phyloP scores from a whole-genome alignment of 2,888 invertebrate species.

The Palloptera scutellata region DNA sequence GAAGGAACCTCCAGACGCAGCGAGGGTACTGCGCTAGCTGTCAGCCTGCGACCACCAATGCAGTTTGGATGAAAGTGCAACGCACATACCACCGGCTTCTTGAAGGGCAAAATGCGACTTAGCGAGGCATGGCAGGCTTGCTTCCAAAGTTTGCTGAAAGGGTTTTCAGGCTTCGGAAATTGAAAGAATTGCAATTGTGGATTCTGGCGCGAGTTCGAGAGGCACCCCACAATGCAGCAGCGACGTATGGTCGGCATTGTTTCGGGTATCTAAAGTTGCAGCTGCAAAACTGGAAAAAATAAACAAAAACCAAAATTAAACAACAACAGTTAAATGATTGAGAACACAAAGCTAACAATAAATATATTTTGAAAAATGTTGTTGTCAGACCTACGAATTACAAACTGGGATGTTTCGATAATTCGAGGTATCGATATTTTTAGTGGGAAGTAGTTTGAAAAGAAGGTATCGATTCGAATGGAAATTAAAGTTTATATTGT shows the following conservation, averaged over 20 bases:
- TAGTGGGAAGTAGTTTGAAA: no score
- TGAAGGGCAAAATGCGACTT: conserved; percentile 58
- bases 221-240: conserved; percentile 60
- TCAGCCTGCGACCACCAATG: conserved; percentile 56
- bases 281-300: conserved; percentile 2
- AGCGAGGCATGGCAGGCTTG: conserved; percentile 61
- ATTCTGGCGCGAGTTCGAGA: conserved; percentile 58
- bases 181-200: conserved; percentile 61
- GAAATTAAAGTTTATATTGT: no score
- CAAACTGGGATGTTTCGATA: no score
- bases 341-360: neutral
- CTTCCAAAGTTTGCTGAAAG: conserved; percentile 58
- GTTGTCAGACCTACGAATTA: no score
- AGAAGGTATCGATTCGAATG: no score
- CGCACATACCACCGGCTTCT: conserved; percentile 60
- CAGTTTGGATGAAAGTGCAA: conserved; percentile 58
- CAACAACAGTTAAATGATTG: no score
- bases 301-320: no score
- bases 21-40: conserved; percentile 55
- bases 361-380: neutral
- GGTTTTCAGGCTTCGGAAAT: conserved; percentile 57
- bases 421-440: no score
- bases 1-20: conserved; percentile 55
- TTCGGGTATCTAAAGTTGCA: conserved; percentile 18
- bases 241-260: conserved; percentile 59